Base-by-base conservation (phyloP, 2,888 invertebrate genomes). In the Agonopterix heracliana region DNA sequence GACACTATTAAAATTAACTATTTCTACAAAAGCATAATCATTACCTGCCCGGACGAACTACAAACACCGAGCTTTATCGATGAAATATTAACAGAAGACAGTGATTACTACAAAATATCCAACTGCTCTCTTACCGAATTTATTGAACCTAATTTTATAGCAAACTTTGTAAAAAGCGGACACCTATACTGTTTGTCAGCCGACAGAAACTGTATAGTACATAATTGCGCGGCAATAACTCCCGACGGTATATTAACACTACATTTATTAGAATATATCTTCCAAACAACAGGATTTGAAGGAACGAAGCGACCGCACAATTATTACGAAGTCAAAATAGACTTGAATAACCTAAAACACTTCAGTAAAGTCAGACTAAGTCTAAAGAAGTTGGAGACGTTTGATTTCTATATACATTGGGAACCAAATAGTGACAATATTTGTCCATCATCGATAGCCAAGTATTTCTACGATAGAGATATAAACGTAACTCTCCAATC, bases 371-470 rank as follows among this genome's bases (percentile, higher is more conserved):
- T 75, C 0, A 70, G 59, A 45, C 56, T 57, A 48, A 56, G 68
- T 10, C 54, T 86, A 42, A 57, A 50, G 7, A 84, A 78, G 59
- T 50, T 87, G 4, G 76, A 77, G 46, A 40, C 43, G 3, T 78
- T 81, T 35, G 67, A 85, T 54, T 80, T 83, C 45, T 55, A 66
- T 44, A 45, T 88, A 40, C 54, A 54, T 13, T 88, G 88, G 88
- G 76, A 79, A 47, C 82, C 88, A 1, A 59, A 63, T 44, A 55
- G 68, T 44, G 74, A 77, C 45, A 60, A 72, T 45, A 57, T 86
- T 1, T 86, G 87, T 47, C 87, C 86, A 11, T 88, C 87, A 2
- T 81, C 86, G 2, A 62, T 88, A 52, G 88, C 86, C 9, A 86
- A 82, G 55, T 87, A 85, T 59, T 85, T 88, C 47, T 59, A 63